Evolutionary conservation across 64 coral and sea anemone genomes (phyloP).

Genomic region (Orbicella faveolata): DNA sequence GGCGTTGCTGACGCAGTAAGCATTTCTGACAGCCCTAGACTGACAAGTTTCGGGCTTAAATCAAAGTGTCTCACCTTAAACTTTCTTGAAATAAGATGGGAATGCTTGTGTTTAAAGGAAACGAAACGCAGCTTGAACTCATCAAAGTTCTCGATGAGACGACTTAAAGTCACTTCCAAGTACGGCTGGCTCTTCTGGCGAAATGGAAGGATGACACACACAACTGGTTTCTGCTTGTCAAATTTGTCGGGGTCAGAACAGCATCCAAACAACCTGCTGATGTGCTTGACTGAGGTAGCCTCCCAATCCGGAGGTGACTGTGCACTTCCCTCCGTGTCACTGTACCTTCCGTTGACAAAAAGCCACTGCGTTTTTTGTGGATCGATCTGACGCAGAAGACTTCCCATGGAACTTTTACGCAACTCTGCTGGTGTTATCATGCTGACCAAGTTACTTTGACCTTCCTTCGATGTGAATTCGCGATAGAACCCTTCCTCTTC

Average conservation of each 20-base stretch:
- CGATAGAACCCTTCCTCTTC: slow-evolving; percentile 80
- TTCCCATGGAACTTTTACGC: background rate
- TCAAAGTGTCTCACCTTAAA: background rate
- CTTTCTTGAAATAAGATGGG: background rate
- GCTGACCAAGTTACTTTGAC: slow-evolving; percentile 48
- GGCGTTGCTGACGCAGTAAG: background rate
- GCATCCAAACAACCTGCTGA: slow-evolving; percentile 63
- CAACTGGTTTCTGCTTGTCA: slow-evolving; percentile 68
- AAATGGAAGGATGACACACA: slow-evolving; percentile 71
- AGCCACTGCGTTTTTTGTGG: slow-evolving; percentile 58
- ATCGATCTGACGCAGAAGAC: slow-evolving; percentile 55
- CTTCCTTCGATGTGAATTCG: slow-evolving; percentile 55
- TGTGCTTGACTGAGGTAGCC: slow-evolving; percentile 55
- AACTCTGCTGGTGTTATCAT: slow-evolving; percentile 76
- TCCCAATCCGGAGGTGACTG: slow-evolving; percentile 59
- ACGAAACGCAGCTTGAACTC: slow-evolving; percentile 54
- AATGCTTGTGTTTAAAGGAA: background rate
- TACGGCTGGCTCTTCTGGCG: slow-evolving; percentile 14
- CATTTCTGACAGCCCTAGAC: background rate
- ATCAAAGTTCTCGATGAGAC: slow-evolving; percentile 61
- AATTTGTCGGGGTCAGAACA: slow-evolving; percentile 80
- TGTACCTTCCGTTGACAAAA: slow-evolving; percentile 76
- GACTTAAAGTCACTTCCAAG: slow-evolving; percentile 49
- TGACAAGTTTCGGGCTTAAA: slow-evolving; percentile 20
- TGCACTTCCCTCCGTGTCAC: slow-evolving; percentile 39